Conservation (phyloP, 2,113 vertebrate species). For the Electrona antarctica region DNA sequence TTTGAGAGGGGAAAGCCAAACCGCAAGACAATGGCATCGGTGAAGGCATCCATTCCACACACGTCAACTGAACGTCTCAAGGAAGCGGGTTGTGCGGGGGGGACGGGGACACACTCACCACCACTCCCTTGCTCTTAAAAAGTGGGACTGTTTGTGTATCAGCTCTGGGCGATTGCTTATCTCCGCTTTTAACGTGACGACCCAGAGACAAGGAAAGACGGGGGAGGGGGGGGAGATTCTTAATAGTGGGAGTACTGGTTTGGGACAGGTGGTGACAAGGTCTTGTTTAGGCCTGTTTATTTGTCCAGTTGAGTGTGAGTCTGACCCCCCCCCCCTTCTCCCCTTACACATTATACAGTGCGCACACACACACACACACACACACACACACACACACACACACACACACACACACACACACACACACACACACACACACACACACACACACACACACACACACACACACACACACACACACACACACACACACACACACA, state of each 20-base stretch:
- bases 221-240: conserved; percentile 4
- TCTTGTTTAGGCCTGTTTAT: conserved; percentile 50
- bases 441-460: conserved; percentile 12
- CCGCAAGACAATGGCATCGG: conserved; percentile 65
- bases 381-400: neutral
- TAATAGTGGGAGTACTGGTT: neutral
- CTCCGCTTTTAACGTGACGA: conserved; percentile 39
- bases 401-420: too few relatives aligned
- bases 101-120: conserved; percentile 43
- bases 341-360: neutral
- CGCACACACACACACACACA: neutral
- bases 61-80: conserved; percentile 67
- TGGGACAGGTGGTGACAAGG: conserved; percentile 57
- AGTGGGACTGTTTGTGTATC: conserved; percentile 52
- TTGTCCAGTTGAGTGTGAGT: neutral
- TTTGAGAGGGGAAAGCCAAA: conserved; percentile 54
- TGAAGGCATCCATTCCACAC: conserved; percentile 69
- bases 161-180: conserved; percentile 58
- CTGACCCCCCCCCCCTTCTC: neutral
- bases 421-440: neutral
- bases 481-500: neutral
- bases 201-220: conserved; percentile 22
- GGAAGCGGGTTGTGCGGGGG: conserved; percentile 30
- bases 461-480: conserved; percentile 8
- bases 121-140: conserved; percentile 34